phyloP scores from a whole-genome alignment of 2,797 vertebrate genomes.

The Phataginus tricuspis region DNA sequence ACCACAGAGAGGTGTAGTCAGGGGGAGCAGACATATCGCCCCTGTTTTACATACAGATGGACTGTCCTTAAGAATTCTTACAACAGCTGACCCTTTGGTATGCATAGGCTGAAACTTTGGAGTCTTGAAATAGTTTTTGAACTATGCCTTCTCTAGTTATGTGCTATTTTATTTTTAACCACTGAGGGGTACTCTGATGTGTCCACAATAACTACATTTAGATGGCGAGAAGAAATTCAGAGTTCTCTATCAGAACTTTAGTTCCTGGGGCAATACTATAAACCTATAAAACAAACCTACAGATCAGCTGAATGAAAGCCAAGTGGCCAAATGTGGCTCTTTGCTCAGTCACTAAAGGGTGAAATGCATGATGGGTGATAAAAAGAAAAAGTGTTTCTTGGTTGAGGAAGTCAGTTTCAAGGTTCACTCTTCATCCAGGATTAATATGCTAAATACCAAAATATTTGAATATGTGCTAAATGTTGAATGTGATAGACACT shows the following conservation, averaged over 20 bases:
- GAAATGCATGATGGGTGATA: not conserved
- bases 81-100: not conserved
- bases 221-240: constrained; percentile 24
- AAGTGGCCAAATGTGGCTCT: not conserved
- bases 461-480: not conserved
- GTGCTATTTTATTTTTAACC: not conserved
- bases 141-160: constrained; percentile 10
- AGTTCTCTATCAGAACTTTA: constrained; percentile 35
- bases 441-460: not conserved
- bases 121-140: constrained; percentile 34
- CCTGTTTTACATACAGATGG: not conserved
- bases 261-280: constrained; percentile 39
- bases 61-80: not conserved
- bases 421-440: not conserved
- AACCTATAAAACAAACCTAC: constrained; percentile 17
- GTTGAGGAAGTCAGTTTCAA: not conserved
- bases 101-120: not conserved
- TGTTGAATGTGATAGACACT: not conserved
- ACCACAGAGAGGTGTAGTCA: not conserved
- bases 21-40: not conserved
- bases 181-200: not conserved
- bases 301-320: not conserved
- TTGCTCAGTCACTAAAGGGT: not conserved
- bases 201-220: constrained; percentile 24
- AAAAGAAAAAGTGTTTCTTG: not conserved